These are phyloP conservation scores for Trachurus trachurus DNA, from an alignment of 2,797 vertebrate species.

Conservation along the genomic window DNA sequence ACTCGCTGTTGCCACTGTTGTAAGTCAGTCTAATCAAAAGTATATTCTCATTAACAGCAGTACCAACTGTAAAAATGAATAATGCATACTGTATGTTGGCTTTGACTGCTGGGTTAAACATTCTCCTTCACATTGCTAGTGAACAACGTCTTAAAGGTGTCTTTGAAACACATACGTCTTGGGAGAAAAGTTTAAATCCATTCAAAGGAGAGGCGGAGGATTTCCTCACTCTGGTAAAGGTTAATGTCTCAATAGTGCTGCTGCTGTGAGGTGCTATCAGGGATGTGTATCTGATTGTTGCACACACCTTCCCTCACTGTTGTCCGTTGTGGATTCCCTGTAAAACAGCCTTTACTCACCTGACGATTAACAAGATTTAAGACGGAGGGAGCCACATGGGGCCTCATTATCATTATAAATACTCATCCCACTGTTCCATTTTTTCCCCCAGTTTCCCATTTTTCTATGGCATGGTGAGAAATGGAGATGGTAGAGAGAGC, in stretches of 20 bases:
- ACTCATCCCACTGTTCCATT: constrained; percentile 70
- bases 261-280: constrained; percentile 41
- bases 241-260: constrained; percentile 33
- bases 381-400: constrained; percentile 77
- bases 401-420: constrained; percentile 85
- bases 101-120: neutral
- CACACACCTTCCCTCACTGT: constrained; percentile 52
- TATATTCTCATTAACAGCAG: neutral
- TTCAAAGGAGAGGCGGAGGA: constrained; percentile 6
- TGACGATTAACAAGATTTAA: constrained; percentile 83
- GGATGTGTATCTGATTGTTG: constrained; percentile 55
- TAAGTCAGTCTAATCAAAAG: neutral
- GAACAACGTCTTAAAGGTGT: neutral
- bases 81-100: neutral
- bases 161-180: constrained; percentile 31
- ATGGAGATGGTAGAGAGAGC: constrained; percentile 30
- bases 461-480: constrained; percentile 45
- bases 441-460: constrained; percentile 57
- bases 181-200: constrained; percentile 20
- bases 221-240: constrained; percentile 28
- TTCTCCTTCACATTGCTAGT: neutral
- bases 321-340: constrained; percentile 72
- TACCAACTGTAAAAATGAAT: neutral
- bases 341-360: constrained; percentile 74
- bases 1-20: neutral